Evolutionary conservation across 2,113 vertebrate genomes (phyloP), one percentile per base, ranked within the genome.

Genomic region (Cricetomys ansorgei): DNA sequence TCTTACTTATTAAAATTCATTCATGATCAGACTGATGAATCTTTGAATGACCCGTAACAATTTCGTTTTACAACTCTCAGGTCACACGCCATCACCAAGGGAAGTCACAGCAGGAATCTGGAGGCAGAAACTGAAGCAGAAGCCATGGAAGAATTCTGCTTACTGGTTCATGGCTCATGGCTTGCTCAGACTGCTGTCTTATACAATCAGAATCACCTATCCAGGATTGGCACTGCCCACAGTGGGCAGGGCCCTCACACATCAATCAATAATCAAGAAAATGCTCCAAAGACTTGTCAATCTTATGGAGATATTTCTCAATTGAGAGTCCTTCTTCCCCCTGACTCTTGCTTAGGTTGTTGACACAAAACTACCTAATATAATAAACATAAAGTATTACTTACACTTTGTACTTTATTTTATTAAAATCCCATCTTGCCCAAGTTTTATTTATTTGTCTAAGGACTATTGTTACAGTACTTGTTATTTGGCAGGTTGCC

Each of bases 341-440:
- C 23, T 43, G 70, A 43, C n/a, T 72, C 21, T 72, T 4, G 70
- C n/a, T 72, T 72, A 23, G 40, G 70, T 25, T 21, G 19, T 21
- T 23, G n/a, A 40, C 70, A 23, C 43, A 21, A 11, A 72, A 43
- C n/a, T 72, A 25, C n/a, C 8, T 72, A 72, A 72, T 8, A 25
- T 21, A 43, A 43, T 72, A 72, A 40, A 40, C 9, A 75, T 75
- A 75, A 45, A 75, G 45, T 15, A 53, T 62, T 62, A 53, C 48
- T 76, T 92, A 91, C 29, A 94, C 77, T 70, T 76, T 34, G 9
- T 62, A 76, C 73, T 76, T 55, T n/a, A 57, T 65, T 25, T 80
- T 67, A 37, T 73, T 91, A 79, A 95, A 93, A 55, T 83, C 40
- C 59, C 43, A 59, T 62, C 87, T 93, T 64, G 76, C 17, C 13